A percentile compares a stretch with the other conserved stretches of the same genome.
phyloP scores from a whole-genome alignment of 1,140 invertebrate genomes.

The Cydia strobilella region DNA sequence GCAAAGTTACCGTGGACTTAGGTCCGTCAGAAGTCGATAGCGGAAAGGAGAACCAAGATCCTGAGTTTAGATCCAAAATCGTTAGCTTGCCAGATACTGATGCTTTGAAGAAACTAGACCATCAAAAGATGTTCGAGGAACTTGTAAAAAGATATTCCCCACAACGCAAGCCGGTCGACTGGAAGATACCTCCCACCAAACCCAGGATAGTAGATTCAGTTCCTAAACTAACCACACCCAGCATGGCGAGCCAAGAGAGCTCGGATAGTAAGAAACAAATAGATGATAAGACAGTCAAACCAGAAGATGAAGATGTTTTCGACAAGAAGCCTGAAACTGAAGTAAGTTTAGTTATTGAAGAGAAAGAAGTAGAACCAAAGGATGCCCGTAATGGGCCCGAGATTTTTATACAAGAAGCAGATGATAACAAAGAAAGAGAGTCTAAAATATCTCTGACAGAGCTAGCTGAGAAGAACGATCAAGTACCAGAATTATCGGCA shows the following conservation, averaged over 20 bases:
- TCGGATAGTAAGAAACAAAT: constrained; percentile 47
- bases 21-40: constrained; percentile 53
- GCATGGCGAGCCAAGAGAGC: constrained; percentile 53
- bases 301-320: constrained; percentile 28
- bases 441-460: constrained; percentile 59
- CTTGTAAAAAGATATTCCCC: constrained; percentile 73
- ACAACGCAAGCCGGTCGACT: constrained; percentile 69
- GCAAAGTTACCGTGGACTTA: constrained; percentile 62
- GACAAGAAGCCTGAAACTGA: constrained; percentile 37
- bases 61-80: constrained; percentile 48
- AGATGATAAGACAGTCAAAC: constrained; percentile 39
- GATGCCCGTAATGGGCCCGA: constrained; percentile 57
- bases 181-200: constrained; percentile 69
- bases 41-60: constrained; percentile 60
- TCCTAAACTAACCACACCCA: constrained; percentile 69
- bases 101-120: constrained; percentile 61
- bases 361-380: constrained; percentile 16
- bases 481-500: constrained; percentile 62
- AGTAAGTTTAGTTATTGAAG: constrained; percentile 17
- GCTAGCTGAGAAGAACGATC: constrained; percentile 66
- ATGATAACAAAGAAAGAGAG: constrained; percentile 42
- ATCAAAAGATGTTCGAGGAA: constrained; percentile 72
- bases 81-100: constrained; percentile 57
- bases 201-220: constrained; percentile 71
- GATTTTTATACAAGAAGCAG: constrained; percentile 34